Percentiles rank a stretch among this genome's conserved stretches.
phyloP scores from a whole-genome alignment of 1,140 invertebrate genomes.

The Orchestia grillus region DNA sequence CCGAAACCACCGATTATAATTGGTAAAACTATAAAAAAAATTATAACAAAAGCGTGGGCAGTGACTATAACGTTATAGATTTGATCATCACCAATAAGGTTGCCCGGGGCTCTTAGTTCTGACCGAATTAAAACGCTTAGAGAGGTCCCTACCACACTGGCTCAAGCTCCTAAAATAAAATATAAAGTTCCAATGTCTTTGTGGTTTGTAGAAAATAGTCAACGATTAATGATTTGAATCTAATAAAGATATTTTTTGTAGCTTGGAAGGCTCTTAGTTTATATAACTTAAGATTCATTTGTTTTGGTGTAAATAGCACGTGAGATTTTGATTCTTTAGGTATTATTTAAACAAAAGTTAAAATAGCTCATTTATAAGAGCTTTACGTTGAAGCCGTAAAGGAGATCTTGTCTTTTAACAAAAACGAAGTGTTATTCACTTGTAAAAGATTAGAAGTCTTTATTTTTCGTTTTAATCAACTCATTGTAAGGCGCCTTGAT shows the following conservation, averaged over 20 bases:
- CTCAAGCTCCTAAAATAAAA: conserved; percentile 80
- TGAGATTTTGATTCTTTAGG: too few relatives aligned
- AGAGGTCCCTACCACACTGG: conserved; percentile 77
- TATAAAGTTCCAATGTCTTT: conserved; percentile 84
- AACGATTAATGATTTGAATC: conserved; percentile 74
- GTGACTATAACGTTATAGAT: too few relatives aligned
- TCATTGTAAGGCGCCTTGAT: conserved; percentile 27
- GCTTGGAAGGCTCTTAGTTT: conserved; percentile 65
- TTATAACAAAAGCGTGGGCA: too few relatives aligned
- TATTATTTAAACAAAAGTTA: conserved; percentile 47
- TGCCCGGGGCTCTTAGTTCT: too few relatives aligned
- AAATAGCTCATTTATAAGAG: neutral
- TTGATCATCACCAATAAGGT: too few relatives aligned
- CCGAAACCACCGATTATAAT: conserved; percentile 84
- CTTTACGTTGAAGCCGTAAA: conserved; percentile 8
- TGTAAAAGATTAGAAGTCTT: conserved; percentile 5
- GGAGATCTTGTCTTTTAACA: neutral
- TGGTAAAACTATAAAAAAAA: conserved; percentile 85
- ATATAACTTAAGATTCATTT: conserved; percentile 63
- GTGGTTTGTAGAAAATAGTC: conserved; percentile 80
- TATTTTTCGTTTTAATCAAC: neutral
- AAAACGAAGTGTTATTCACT: neutral
- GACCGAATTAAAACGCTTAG: conserved; percentile 80
- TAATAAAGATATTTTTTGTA: conserved; percentile 58
- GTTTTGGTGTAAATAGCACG: too few relatives aligned